Conservation (phyloP, 2,888 invertebrate genomes). For the Parnassius mnemosyne region DNA sequence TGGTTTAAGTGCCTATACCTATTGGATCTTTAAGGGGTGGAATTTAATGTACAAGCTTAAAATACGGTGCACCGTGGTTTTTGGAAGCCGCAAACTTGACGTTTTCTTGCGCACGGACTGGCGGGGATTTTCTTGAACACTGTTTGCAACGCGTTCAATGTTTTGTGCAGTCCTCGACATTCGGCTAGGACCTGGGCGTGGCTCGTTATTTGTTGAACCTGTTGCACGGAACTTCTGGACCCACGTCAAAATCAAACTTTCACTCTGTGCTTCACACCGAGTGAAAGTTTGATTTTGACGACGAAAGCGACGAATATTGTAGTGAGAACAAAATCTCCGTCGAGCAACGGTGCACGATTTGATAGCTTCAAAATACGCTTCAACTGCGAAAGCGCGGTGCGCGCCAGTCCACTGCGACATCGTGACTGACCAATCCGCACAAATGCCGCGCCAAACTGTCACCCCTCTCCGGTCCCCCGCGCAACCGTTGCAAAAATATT, state of each 20-base stretch:
- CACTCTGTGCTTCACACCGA: conserved; percentile 20
- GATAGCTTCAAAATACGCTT: no score
- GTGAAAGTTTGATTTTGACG: no score
- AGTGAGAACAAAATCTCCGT: conserved; percentile 27
- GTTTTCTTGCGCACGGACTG: no score
- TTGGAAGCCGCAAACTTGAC: no score
- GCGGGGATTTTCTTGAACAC: no score
- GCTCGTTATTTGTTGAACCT: conserved; percentile 18
- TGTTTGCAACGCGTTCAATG: conserved; percentile 20
- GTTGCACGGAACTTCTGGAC: conserved; percentile 25
- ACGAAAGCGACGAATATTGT: conserved; percentile 24
- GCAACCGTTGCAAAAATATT: conserved; percentile 17
- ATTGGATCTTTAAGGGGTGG: no score
- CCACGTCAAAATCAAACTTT: conserved; percentile 16
- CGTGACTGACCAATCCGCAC: no score
- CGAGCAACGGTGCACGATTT: conserved; percentile 27
- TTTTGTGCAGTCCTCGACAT: conserved; percentile 27
- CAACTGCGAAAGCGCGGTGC: conserved; percentile 23
- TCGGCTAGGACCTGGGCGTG: conserved; percentile 32
- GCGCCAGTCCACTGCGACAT: conserved; percentile 20
- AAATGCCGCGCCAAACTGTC: no score
- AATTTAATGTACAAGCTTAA: no score
- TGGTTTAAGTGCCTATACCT: not conserved
- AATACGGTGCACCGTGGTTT: no score
- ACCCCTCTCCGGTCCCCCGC: conserved; percentile 1